Conservation (phyloP, 1,140 invertebrate species). For the Tetragnatha versicolor region DNA sequence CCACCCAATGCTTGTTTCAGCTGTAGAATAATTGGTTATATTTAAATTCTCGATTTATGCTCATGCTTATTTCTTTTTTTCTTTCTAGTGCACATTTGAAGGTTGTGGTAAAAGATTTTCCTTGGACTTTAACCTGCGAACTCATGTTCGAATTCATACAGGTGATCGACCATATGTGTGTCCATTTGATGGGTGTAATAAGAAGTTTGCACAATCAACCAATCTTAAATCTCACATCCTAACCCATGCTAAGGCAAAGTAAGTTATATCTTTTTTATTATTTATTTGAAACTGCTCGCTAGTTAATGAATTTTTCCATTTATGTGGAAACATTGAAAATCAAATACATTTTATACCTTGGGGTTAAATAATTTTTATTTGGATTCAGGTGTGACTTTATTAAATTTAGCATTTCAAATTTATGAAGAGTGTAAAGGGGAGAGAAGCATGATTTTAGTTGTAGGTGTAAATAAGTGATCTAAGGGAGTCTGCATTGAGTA, state of each 20-base stretch:
- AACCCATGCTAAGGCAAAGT: slow-evolving; percentile 93
- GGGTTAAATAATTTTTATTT: not conserved
- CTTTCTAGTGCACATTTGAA: slow-evolving; percentile 96
- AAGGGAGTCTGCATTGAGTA: too few species aligned
- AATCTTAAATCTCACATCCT: slow-evolving; percentile 98
- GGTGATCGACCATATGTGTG: slow-evolving; percentile 97
- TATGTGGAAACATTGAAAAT: not conserved
- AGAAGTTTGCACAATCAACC: slow-evolving; percentile 98
- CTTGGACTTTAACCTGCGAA: slow-evolving; percentile 93
- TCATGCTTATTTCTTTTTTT: not conserved
- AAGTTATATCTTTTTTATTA: slow-evolving; percentile 5
- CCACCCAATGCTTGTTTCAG: too few species aligned
- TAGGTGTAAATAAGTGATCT: too few species aligned
- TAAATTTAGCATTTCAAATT: too few species aligned
- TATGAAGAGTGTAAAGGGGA: too few species aligned
- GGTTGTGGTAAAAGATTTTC: slow-evolving; percentile 98
- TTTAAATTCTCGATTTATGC: too few species aligned
- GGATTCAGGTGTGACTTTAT: too few species aligned
- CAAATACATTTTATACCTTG: not conserved
- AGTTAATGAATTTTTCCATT: not conserved
- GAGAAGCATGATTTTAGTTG: too few species aligned
- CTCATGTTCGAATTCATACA: slow-evolving; percentile 96
- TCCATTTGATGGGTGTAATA: slow-evolving; percentile 97
- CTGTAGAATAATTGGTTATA: too few species aligned
- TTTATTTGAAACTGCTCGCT: not conserved